A percentile compares a stretch with the other conserved stretches of the same genome.
Conservation (phyloP, 2,888 invertebrate species). For the Hecatera dysodea region DNA sequence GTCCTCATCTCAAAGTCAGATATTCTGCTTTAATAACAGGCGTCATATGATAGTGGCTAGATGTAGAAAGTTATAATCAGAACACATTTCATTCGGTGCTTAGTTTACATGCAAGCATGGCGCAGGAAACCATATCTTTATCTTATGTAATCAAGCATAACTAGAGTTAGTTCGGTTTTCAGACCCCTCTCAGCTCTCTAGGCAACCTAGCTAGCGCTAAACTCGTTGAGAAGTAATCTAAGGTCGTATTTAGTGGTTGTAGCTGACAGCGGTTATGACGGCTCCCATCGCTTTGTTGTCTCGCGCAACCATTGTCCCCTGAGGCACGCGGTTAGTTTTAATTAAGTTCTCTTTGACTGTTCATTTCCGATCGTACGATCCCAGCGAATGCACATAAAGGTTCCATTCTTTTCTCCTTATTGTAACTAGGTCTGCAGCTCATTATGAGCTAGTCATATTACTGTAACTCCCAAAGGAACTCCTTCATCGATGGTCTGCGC, state of each 20-base stretch:
- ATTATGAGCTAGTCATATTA: conserved; percentile 79
- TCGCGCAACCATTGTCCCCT: conserved; percentile 78
- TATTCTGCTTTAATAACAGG: conserved; percentile 20
- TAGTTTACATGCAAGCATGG: conserved; percentile 2
- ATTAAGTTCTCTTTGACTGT: conserved; percentile 84
- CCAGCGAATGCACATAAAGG: conserved; percentile 71
- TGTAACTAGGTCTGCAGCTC: conserved; percentile 76
- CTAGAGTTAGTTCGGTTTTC: conserved; percentile 39
- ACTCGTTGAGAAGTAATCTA: conserved; percentile 77
- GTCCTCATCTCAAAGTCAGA: conserved; percentile 2
- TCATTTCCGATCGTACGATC: conserved; percentile 78
- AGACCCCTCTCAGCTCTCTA: conserved; percentile 20
- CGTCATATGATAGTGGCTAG: conserved; percentile 4
- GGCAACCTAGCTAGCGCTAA: conserved; percentile 59
- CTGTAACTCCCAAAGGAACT: conserved; percentile 75
- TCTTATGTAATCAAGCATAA: conserved; percentile 12
- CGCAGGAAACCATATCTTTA: conserved; percentile 11
- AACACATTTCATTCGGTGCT: conserved; percentile 24
- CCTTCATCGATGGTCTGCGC: conserved; percentile 72
- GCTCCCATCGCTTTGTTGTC: conserved; percentile 81
- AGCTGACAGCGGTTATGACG: conserved; percentile 82
- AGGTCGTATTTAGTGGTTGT: conserved; percentile 77
- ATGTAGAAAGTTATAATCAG: conserved; percentile 9
- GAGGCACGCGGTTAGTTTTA: conserved; percentile 83
- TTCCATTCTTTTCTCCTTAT: conserved; percentile 69